phyloP scores from a whole-genome alignment of 2,888 invertebrate species.

The Nemotelus nigrinus region DNA sequence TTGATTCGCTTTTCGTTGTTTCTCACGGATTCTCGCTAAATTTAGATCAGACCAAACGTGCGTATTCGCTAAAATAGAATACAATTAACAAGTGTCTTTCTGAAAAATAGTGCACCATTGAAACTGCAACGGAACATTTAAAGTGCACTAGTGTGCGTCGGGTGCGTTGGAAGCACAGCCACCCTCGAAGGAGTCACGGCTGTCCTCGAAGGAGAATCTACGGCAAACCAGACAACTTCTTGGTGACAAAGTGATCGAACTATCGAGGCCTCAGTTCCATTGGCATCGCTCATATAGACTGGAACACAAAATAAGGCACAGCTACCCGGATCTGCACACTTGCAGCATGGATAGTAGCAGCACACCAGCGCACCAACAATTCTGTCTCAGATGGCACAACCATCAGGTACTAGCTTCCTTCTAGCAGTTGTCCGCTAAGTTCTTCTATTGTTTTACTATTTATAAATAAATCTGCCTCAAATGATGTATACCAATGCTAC shows the following conservation, averaged over 20 bases:
- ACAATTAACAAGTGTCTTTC: conserved; percentile 50
- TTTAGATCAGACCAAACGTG: conserved; percentile 47
- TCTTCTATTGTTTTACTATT: conserved; percentile 33
- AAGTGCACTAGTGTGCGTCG: conserved; percentile 36
- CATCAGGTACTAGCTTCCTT: conserved; percentile 69
- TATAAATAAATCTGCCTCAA: conserved; percentile 29
- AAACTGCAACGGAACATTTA: conserved; percentile 43
- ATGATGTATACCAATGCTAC: neutral
- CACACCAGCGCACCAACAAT: conserved; percentile 73
- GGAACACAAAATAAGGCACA: neutral
- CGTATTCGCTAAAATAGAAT: conserved; percentile 48
- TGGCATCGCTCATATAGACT: neutral
- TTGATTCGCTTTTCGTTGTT: conserved; percentile 27
- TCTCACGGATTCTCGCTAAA: conserved; percentile 45
- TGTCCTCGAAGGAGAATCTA: neutral
- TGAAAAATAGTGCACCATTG: conserved; percentile 49
- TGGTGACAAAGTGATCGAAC: neutral
- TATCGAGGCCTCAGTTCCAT: neutral
- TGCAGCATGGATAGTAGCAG: conserved; percentile 48
- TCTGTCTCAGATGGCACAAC: conserved; percentile 88
- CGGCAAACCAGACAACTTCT: neutral
- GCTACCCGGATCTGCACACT: neutral
- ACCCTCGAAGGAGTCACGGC: neutral
- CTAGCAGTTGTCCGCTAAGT: conserved; percentile 4
- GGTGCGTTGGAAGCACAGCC: conserved; percentile 32